phyloP scores from a whole-genome alignment of 2,888 invertebrate species.

The Meganola albula region DNA sequence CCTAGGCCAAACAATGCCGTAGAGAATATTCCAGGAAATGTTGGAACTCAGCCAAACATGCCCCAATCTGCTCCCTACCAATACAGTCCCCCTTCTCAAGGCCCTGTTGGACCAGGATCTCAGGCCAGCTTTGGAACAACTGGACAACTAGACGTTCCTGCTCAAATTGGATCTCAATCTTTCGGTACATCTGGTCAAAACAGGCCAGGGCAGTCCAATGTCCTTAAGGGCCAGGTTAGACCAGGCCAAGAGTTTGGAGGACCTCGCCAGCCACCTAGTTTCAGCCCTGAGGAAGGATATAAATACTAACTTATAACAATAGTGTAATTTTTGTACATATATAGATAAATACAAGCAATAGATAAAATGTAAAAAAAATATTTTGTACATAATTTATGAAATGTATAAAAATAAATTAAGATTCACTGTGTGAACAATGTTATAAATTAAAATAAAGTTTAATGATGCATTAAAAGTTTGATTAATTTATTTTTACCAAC shows the following conservation, averaged over 20 bases:
- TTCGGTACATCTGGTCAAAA: conserved; percentile 13
- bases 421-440: conserved; percentile 50
- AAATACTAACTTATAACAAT: conserved; percentile 54
- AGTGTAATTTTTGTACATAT: conserved; percentile 27
- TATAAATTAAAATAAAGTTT: conserved; percentile 38
- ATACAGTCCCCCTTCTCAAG: conserved; percentile 32
- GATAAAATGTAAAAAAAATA: conserved; percentile 37
- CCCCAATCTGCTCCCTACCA: conserved; percentile 33
- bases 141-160: conserved; percentile 12
- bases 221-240: conserved; percentile 20
- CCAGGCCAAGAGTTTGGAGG: conserved; percentile 44
- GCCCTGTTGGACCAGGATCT: conserved; percentile 3
- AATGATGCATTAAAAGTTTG: conserved; percentile 23
- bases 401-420: conserved; percentile 38
- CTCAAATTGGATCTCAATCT: conserved; percentile 9
- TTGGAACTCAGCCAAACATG: conserved; percentile 18
- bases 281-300: conserved; percentile 64
- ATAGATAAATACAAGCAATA: conserved; percentile 31
- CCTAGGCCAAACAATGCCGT: conserved; percentile 6
- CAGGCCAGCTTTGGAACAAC: conserved; percentile 5
- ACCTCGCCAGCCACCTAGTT: conserved; percentile 66
- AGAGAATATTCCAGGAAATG: conserved; percentile 7
- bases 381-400: conserved; percentile 34
- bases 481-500: too few species aligned
- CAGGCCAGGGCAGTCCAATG: conserved; percentile 11